Percentiles rank a stretch among this genome's conserved stretches.
Evolutionary conservation across 1,140 invertebrate species (phyloP).

Genomic region (Magallana gigas): DNA sequence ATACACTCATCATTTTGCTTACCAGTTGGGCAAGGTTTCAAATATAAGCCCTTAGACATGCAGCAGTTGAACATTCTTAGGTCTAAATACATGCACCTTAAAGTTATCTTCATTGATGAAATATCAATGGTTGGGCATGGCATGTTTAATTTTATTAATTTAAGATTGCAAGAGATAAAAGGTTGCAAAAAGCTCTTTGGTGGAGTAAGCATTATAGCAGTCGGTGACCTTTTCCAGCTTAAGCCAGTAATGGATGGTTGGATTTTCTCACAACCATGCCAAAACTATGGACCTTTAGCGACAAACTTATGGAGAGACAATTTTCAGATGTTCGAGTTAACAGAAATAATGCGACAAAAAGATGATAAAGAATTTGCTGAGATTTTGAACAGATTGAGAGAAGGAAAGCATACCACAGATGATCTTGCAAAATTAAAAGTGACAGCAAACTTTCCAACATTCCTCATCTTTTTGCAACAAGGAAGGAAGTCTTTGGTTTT

Average conservation of each 20-base stretch:
- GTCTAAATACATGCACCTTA: conserved; percentile 36
- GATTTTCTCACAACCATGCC: conserved; percentile 46
- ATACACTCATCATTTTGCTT: conserved; percentile 55
- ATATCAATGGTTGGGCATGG: conserved; percentile 60
- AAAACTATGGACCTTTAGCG: conserved; percentile 50
- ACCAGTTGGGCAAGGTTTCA: conserved; percentile 46
- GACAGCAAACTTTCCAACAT: not conserved
- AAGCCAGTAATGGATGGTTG: conserved; percentile 57
- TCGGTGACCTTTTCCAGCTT: conserved; percentile 64
- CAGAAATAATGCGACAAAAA: conserved; percentile 61
- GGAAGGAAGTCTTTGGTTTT: not conserved
- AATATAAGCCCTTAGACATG: conserved; percentile 53
- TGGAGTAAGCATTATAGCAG: conserved; percentile 57
- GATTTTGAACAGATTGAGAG: conserved; percentile 53
- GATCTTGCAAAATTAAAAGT: conserved; percentile 46
- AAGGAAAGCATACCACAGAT: conserved; percentile 46
- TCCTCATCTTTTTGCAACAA: not conserved
- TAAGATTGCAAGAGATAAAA: conserved; percentile 56
- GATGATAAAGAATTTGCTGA: conserved; percentile 54
- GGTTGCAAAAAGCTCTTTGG: conserved; percentile 53
- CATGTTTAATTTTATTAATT: conserved; percentile 61
- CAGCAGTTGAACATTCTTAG: conserved; percentile 50
- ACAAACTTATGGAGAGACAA: conserved; percentile 56
- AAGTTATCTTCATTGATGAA: conserved; percentile 63
- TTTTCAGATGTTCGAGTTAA: conserved; percentile 60